Percentiles rank a stretch among this genome's conserved stretches.
phyloP scores from a whole-genome alignment of 2,797 vertebrate genomes.

The Enteromius paludinosus region DNA sequence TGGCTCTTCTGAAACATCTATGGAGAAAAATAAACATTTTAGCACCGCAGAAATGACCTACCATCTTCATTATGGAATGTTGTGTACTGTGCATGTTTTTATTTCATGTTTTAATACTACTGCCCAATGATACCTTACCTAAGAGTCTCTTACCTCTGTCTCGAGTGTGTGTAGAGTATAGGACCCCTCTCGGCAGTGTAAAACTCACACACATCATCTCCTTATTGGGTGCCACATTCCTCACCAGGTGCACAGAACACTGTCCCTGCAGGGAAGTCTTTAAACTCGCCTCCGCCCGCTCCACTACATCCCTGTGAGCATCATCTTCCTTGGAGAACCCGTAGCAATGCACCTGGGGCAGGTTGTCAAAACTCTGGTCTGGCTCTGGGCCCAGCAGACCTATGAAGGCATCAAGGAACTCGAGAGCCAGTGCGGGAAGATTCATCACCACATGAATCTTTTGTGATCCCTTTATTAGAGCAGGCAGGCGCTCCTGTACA shows the following conservation, averaged over 20 bases:
- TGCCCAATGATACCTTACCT: neutral
- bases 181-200: constrained; percentile 81
- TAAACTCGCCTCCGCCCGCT: constrained; percentile 78
- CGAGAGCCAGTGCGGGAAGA: constrained; percentile 89
- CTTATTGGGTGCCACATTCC: constrained; percentile 95
- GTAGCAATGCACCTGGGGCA: constrained; percentile 91
- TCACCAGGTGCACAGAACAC: constrained; percentile 86
- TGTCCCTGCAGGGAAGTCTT: constrained; percentile 77
- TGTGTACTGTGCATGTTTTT: neutral
- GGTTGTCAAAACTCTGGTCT: constrained; percentile 60
- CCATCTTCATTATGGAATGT: neutral
- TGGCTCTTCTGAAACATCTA: constrained; percentile 78
- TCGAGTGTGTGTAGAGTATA: constrained; percentile 75
- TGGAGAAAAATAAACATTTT: constrained; percentile 52
- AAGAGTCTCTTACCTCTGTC: constrained; percentile 71
- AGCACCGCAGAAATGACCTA: neutral
- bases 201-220: constrained; percentile 96
- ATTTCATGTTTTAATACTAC: neutral
- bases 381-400: constrained; percentile 76
- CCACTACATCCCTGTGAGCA: constrained; percentile 80
- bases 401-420: constrained; percentile 88
- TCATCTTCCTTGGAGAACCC: constrained; percentile 89
- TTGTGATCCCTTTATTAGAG: constrained; percentile 72
- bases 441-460: constrained; percentile 92
- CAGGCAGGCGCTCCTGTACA: constrained; percentile 81